Evolutionary conservation across 2,797 vertebrate species (phyloP).

Genomic region (Acropternis orthonyx): DNA sequence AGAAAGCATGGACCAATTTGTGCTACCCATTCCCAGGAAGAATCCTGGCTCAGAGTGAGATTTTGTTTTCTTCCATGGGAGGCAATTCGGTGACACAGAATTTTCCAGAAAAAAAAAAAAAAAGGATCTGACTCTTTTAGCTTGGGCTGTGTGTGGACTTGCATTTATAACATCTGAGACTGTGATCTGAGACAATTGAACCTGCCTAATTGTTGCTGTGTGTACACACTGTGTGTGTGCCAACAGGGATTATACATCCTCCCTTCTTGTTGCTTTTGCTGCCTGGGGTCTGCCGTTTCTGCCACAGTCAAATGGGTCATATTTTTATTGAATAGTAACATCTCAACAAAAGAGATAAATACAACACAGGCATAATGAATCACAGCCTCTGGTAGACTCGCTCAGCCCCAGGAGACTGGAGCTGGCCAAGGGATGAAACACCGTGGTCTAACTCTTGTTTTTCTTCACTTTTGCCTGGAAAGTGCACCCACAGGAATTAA

Average conservation of each 20-base stretch:
- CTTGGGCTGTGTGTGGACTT: not conserved
- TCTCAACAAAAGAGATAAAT: not conserved
- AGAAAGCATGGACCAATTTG: fast-evolving
- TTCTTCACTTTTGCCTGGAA: constrained; percentile 3
- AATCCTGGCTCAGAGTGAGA: not conserved
- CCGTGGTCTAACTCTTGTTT: not conserved
- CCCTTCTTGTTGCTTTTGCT: not conserved
- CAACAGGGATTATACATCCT: not conserved
- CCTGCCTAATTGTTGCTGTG: not conserved
- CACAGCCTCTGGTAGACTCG: not conserved
- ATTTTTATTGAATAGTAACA: not conserved
- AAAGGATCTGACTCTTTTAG: not conserved
- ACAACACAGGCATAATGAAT: not conserved
- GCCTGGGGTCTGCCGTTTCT: not conserved
- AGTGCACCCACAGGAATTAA: not conserved
- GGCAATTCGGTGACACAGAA: not conserved
- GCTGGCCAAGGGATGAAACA: not conserved
- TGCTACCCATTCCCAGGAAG: not conserved
- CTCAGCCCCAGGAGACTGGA: not conserved
- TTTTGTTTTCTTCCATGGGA: not conserved
- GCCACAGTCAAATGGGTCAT: not conserved
- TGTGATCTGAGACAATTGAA: not conserved
- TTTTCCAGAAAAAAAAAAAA: not conserved
- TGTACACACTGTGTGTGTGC: not conserved
- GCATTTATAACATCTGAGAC: not conserved